These are phyloP conservation scores for Caracal caracal DNA, from an alignment of 2,113 vertebrate genomes.

Conservation along the genomic window DNA sequence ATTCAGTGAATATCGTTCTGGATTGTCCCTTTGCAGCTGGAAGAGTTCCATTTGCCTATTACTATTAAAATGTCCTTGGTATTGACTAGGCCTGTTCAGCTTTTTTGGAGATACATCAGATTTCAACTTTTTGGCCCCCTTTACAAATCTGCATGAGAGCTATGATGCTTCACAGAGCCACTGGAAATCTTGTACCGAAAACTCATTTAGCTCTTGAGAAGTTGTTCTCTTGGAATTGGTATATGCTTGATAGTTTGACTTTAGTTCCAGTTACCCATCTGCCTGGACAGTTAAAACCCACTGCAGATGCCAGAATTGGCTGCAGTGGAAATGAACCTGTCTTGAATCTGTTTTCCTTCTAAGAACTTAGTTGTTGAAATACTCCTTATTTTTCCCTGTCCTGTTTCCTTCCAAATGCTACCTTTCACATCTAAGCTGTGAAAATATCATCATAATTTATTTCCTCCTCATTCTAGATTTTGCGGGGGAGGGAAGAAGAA, in stretches of 20 bases:
- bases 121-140: not conserved
- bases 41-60: not conserved
- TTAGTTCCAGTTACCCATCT: not conserved
- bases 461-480: slow-evolving; percentile 12
- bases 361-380: not conserved
- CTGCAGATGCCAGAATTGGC: not conserved
- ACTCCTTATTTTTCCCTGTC: not conserved
- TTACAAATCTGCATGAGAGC: not conserved
- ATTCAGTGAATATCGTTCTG: not conserved
- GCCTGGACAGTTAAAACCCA: not conserved
- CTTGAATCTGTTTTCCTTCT: slow-evolving; percentile 39
- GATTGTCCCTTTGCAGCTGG: not conserved
- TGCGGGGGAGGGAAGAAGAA: not conserved
- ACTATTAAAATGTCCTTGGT: not conserved
- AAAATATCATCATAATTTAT: not conserved
- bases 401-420: not conserved
- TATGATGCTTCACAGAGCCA: not conserved
- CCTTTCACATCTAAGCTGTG: not conserved
- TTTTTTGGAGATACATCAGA: not conserved
- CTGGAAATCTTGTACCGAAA: not conserved
- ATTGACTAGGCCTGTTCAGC: not conserved
- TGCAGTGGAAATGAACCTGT: not conserved
- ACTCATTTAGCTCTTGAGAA: not conserved
- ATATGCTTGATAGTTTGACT: not conserved
- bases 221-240: not conserved